Base-by-base conservation (phyloP, 2,113 vertebrate species). In the Xenopus borealis region DNA sequence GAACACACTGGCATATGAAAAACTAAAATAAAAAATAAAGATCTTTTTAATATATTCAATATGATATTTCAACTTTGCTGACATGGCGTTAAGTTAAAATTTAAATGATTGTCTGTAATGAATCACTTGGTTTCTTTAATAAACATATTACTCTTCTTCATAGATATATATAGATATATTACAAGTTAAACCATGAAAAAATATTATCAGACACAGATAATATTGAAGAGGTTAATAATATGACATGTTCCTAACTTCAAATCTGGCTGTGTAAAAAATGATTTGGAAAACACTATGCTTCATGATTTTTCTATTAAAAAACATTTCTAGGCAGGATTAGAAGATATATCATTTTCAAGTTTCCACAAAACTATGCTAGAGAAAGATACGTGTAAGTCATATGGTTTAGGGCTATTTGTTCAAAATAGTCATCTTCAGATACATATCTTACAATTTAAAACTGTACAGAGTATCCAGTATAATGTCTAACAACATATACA, bases 381-480 rank as follows among this genome's bases (percentile, higher is more conserved):
- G 84, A 87, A 88, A 88, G 83, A 82, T 84, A 78, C 75, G 75
- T 83, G 79, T 79, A 78, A 87, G 70, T 84, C 77, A 85, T 77
- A 86, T 83, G 78, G 62, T 78, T 71, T 72, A 81, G 77, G 79
- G 87, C 79, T 82, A 80, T 80, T 84, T 79, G 85, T 85, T 88
- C 88, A 88, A 89, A 91, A 89, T 88, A 91, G 81, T 86, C 82
- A 88, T 86, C 81, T 90, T 87, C 81, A 88, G 80, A 86, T 89
- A 92, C 83, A 88, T 89, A 89, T 87, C 83, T 91, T 89, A 93
- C 85, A 92, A 63, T 82, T 86, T 88, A 89, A 90, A 89, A 92
- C 91, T 92, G 89, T 90, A 93, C 90, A 91, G 87, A 92, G n/a
- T 84, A 92, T 83, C 80, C 82, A 91, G 82, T 85, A 86, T 84